Conservation (phyloP, 2,888 invertebrate species). For the Drosophila birchii region DNA sequence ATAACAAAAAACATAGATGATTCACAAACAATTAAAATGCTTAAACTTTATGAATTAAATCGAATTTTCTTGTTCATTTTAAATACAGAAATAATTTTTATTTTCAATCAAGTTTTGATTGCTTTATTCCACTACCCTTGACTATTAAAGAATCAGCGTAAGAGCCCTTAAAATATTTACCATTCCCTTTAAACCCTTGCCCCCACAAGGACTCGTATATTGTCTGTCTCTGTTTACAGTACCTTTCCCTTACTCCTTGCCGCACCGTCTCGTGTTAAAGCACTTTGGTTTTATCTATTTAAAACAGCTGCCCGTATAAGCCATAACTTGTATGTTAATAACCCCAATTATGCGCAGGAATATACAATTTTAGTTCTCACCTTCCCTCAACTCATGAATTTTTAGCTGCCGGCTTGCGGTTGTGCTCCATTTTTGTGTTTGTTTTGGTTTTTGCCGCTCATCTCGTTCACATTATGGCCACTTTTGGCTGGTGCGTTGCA, state of each 20-base stretch:
- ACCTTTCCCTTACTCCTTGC: not conserved
- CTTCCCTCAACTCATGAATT: constrained; percentile 28
- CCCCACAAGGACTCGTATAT: not conserved
- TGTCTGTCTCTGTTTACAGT: not conserved
- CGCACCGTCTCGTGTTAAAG: not conserved
- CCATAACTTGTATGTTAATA: constrained; percentile 32
- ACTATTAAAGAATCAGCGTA: not conserved
- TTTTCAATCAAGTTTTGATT: not conserved
- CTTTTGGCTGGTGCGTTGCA: constrained; percentile 74
- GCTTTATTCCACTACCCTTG: too few species aligned
- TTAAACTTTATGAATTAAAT: not conserved
- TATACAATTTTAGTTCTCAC: constrained; percentile 24
- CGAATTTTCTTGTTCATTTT: not conserved
- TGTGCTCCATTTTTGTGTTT: constrained; percentile 19
- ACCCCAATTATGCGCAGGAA: constrained; percentile 37
- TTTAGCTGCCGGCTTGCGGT: constrained; percentile 15
- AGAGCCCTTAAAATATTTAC: not conserved
- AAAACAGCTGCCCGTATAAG: constrained; percentile 15
- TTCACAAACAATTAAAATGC: not conserved
- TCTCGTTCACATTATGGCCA: constrained; percentile 57
- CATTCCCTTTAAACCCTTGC: not conserved
- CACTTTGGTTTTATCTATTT: constrained; percentile 15
- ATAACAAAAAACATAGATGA: not conserved
- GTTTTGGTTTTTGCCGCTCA: constrained; percentile 22
- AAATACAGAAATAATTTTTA: not conserved